Evolutionary conservation across 2,888 invertebrate species (phyloP).

Genomic region (Melieria picta): DNA sequence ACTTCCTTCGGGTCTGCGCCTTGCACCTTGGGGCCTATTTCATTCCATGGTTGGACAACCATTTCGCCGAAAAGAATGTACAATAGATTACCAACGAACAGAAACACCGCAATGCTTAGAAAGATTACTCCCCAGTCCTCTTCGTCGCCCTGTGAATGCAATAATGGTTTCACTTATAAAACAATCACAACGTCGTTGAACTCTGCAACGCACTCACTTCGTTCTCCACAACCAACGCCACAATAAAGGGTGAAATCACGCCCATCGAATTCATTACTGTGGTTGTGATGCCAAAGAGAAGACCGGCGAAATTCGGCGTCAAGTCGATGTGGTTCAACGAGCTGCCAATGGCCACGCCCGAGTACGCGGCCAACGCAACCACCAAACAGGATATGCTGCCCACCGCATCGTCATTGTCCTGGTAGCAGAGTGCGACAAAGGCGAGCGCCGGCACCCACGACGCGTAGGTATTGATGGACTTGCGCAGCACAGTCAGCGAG

Average conservation of each 20-base stretch:
- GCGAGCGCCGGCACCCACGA: conserved; percentile 69
- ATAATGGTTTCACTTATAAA: conserved; percentile 12
- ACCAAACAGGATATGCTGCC: conserved; percentile 69
- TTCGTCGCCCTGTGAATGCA: conserved; percentile 61
- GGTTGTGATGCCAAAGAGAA: conserved; percentile 73
- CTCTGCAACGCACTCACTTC: conserved; percentile 41
- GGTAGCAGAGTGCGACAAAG: conserved; percentile 67
- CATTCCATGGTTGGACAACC: conserved; percentile 76
- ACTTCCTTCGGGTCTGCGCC: too few relatives aligned
- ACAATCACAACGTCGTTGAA: not conserved
- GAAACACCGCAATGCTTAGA: conserved; percentile 73
- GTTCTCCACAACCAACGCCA: conserved; percentile 68
- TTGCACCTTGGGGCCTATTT: conserved; percentile 56
- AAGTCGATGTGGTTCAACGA: conserved; percentile 71
- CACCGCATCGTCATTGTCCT: conserved; percentile 59
- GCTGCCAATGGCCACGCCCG: conserved; percentile 66
- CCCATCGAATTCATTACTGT: conserved; percentile 70
- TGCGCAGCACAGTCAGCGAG: conserved; percentile 56
- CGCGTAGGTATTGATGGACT: conserved; percentile 55
- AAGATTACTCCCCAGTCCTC: conserved; percentile 79
- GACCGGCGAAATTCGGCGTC: conserved; percentile 73
- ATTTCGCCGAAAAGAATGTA: conserved; percentile 76
- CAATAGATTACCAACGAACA: conserved; percentile 75
- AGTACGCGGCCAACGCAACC: conserved; percentile 66
- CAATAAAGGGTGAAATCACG: conserved; percentile 70